Base-by-base conservation (phyloP, 2,888 invertebrate genomes). In the Ochropleura leucogaster region DNA sequence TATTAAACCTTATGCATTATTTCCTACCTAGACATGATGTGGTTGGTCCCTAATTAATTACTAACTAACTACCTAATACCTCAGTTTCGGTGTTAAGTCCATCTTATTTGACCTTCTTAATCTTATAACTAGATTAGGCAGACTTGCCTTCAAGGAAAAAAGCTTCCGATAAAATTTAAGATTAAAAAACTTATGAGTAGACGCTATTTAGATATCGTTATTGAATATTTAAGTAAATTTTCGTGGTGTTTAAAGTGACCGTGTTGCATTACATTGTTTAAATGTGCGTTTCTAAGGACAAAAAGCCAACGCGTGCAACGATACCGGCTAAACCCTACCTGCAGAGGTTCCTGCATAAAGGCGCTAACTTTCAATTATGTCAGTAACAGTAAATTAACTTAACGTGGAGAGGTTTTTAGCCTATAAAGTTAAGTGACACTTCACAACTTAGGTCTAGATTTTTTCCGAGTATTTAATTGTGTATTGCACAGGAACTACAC, bases 51-150 rank as follows among this genome's bases (percentile, higher is more conserved):
- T 30, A 60, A 46, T 18, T 6, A 10, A 42, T 16, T 18, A 62
- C 16, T 30, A 30, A 1, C 3, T 30, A 30, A 30, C 46, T 12
- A 18, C 20, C 20, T 63, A 57, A 4, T 7, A n/a, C 46, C 44
- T 12, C 62, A 3, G 3, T 10, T 30, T 55, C 59, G 69, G 80
- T 81, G 80, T 81, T 65, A 74, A 51, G 20, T 40, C 18, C 46
- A 42, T 42, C 74, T 68, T 74, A 81, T 83, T 83, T 81, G 81
- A 81, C 81, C 81, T 80, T 80, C 30, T 30, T 73, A 14, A 16
- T 42, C 10, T 63, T 46, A 79, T 12, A 12, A 47, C n/a, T n/a
- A 42, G 14, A 44, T 30, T 30, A 30, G 30, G 30, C 30, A 30
- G 30, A 30, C 30, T 30, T 30, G 30, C 30, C 30, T 30, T 2